These are phyloP conservation scores for Gnathonemus longibarbis DNA, from an alignment of 2,113 vertebrate species.

Conservation along the genomic window DNA sequence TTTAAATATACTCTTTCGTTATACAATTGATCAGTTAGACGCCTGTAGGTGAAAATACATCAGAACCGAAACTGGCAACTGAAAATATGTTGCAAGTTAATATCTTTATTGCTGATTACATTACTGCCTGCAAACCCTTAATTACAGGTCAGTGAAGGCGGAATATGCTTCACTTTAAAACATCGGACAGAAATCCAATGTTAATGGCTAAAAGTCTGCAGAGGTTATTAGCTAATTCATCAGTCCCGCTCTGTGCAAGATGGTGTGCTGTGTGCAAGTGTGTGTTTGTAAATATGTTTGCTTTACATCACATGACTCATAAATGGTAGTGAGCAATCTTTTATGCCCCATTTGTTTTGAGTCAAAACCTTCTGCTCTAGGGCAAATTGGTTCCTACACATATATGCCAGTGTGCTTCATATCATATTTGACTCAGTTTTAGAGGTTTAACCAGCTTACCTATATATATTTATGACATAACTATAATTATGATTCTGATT, in stretches of 20 bases:
- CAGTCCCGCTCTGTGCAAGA: neutral
- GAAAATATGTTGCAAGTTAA: neutral
- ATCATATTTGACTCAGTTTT: neutral
- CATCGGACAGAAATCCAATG: conserved; percentile 1
- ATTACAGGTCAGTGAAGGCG: neutral
- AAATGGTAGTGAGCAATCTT: neutral
- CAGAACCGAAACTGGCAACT: neutral
- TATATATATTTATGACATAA: neutral
- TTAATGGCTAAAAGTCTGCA: neutral
- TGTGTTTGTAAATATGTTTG: neutral
- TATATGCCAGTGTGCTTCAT: neutral
- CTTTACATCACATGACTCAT: neutral
- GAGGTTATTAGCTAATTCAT: neutral
- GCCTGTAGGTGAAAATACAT: neutral
- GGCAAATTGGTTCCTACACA: neutral
- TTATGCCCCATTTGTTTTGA: neutral
- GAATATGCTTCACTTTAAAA: neutral
- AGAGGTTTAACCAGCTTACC: neutral
- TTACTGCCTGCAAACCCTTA: neutral
- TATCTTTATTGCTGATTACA: neutral
- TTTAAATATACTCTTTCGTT: neutral
- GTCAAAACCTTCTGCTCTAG: neutral
- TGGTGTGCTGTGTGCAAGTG: neutral
- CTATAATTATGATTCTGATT: neutral
- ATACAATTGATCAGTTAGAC: neutral